Conservation (phyloP, 2,797 vertebrate genomes). For the Falco naumanni region DNA sequence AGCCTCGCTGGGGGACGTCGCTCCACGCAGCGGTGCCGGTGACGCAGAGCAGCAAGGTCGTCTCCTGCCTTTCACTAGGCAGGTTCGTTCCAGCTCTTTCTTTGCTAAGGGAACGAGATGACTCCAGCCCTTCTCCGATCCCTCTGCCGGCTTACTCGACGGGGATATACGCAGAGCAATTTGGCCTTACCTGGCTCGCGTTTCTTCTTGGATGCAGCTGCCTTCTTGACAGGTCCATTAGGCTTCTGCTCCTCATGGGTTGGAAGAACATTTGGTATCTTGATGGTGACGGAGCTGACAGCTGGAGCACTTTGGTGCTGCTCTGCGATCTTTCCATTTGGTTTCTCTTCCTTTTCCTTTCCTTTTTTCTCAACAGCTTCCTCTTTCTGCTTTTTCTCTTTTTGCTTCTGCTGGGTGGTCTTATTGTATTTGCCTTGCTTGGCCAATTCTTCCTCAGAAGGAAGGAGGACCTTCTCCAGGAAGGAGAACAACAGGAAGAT, state of each 20-base stretch:
- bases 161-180: not conserved
- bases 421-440: constrained; percentile 92
- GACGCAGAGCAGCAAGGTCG: not conserved
- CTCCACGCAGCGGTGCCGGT: fast-evolving
- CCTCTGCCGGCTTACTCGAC: not conserved
- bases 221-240: constrained; percentile 84
- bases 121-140: not conserved
- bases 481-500: constrained; percentile 95
- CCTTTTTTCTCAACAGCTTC: constrained; percentile 90
- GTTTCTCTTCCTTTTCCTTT: constrained; percentile 92
- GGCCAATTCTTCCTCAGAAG: constrained; percentile 94
- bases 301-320: constrained; percentile 74
- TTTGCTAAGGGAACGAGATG: not conserved
- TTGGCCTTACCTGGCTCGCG: constrained; percentile 82
- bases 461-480: constrained; percentile 97
- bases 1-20: not conserved
- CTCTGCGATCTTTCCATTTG: constrained; percentile 91
- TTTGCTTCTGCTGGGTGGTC: constrained; percentile 80
- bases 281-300: constrained; percentile 13
- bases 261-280: constrained; percentile 50
- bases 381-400: constrained; percentile 95
- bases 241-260: constrained; percentile 82
- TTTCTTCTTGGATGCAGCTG: constrained; percentile 88
- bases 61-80: not conserved
- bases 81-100: not conserved